phyloP scores from a whole-genome alignment of 2,797 vertebrate species.

The Petrocephalus schoutedeni region DNA sequence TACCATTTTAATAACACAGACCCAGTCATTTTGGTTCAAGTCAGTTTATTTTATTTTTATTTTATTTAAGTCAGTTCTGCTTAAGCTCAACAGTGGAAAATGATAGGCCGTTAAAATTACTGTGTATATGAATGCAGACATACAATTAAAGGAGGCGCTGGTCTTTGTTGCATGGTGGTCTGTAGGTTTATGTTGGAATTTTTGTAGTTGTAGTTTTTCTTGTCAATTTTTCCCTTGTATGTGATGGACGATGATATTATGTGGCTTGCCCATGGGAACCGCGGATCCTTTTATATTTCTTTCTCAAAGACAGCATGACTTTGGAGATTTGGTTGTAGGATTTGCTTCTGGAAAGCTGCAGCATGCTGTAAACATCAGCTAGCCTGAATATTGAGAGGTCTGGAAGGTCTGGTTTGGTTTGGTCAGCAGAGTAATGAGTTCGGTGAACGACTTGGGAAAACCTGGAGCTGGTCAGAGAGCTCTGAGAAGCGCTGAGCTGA shows the following conservation, averaged over 20 bases:
- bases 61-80: background rate
- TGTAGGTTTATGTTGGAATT: background rate
- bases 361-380: background rate
- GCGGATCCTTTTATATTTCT: background rate
- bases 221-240: background rate
- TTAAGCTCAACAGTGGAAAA: background rate
- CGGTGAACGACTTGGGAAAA: background rate
- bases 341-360: background rate
- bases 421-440: background rate
- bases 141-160: background rate
- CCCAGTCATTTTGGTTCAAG: background rate
- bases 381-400: background rate
- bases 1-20: background rate
- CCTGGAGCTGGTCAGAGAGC: too few species aligned
- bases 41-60: background rate
- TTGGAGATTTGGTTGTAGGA: background rate
- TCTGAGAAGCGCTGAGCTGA: background rate
- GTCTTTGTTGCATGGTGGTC: background rate
- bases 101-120: background rate
- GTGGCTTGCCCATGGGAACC: background rate
- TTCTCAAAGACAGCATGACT: background rate
- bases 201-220: background rate
- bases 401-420: background rate
- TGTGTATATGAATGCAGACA: background rate
- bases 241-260: background rate